These are phyloP conservation scores for Iguana delicatissima DNA, from an alignment of 2,797 vertebrate genomes.

Conservation along the genomic window DNA sequence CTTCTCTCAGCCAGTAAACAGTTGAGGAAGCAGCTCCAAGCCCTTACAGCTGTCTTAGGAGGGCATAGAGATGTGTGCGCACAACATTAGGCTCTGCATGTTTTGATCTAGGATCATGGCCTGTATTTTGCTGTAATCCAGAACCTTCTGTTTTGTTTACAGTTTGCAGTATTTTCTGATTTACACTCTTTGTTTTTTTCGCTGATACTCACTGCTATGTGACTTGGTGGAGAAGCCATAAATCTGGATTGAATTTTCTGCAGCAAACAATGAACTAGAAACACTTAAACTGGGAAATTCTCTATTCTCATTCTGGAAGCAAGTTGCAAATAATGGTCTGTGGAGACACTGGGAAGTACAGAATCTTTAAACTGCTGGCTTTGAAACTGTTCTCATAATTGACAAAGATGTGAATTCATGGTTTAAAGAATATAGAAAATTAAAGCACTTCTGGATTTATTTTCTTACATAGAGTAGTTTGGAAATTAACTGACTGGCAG, in stretches of 20 bases:
- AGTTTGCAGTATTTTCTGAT: background rate
- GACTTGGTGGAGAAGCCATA: slow-evolving; percentile 13
- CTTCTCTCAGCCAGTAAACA: too few species aligned
- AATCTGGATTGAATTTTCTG: background rate
- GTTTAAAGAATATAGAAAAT: slow-evolving; percentile 7
- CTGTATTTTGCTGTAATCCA: background rate
- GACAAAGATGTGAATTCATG: background rate
- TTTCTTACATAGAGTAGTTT: background rate
- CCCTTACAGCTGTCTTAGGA: too few species aligned
- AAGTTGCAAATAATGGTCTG: background rate
- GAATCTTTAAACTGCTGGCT: background rate
- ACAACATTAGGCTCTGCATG: too few species aligned
- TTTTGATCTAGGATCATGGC: too few species aligned
- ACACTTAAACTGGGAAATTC: background rate
- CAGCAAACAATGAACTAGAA: background rate
- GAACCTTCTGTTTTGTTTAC: background rate
- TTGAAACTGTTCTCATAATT: slow-evolving; percentile 29
- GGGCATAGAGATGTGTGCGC: too few species aligned
- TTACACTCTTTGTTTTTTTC: background rate
- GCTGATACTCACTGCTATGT: background rate
- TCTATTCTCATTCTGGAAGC: background rate
- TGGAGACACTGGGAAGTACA: background rate
- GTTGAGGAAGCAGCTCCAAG: too few species aligned
- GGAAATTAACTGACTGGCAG: background rate
- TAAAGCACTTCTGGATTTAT: background rate